Percentiles rank a stretch among this genome's conserved stretches.
These are phyloP conservation scores for Collichthys lucidus DNA, from an alignment of 2,113 vertebrate genomes.

Conservation along the genomic window DNA sequence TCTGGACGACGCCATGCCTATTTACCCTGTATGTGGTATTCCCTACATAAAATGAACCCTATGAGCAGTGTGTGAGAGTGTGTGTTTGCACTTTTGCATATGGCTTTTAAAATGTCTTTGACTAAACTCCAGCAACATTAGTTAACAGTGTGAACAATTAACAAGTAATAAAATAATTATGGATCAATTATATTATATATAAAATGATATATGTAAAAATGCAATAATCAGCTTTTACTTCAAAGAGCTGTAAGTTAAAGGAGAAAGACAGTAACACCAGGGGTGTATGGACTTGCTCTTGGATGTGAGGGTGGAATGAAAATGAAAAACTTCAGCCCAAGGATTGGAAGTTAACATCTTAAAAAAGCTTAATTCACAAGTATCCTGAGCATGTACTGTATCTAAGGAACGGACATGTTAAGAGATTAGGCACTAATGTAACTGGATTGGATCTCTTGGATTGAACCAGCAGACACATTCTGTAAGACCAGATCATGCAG, in stretches of 20 bases:
- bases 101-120: background rate
- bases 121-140: background rate
- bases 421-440: conserved; percentile 2
- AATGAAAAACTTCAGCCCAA: background rate
- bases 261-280: background rate
- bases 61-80: background rate
- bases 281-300: conserved; percentile 4
- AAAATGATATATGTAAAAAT: background rate
- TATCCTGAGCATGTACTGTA: background rate
- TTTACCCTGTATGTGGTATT: conserved; percentile 45
- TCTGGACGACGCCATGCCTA: conserved; percentile 82
- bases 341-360: conserved; percentile 8
- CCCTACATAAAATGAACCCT: conserved; percentile 36
- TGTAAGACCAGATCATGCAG: background rate
- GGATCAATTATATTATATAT: background rate
- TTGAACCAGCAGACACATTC: background rate
- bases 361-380: conserved; percentile 9
- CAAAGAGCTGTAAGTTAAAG: background rate
- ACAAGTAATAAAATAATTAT: background rate
- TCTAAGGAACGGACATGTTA: background rate
- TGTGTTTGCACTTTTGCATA: background rate
- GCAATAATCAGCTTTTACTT: background rate
- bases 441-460: background rate
- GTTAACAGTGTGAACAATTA: background rate
- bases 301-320: background rate